These are phyloP conservation scores for Melanophora roralis DNA, from an alignment of 2,888 invertebrate genomes.

Conservation along the genomic window DNA sequence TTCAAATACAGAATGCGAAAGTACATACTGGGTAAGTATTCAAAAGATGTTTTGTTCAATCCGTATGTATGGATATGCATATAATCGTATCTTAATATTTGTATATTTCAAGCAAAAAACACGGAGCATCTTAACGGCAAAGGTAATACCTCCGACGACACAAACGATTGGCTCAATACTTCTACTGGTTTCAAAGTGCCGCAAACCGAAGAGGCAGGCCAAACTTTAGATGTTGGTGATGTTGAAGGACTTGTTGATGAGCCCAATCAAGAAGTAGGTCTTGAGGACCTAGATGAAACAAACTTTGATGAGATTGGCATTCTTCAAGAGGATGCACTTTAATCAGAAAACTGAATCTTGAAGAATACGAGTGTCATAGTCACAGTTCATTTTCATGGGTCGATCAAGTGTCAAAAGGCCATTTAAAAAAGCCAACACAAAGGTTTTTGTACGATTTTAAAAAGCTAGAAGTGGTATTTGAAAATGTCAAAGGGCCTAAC, in stretches of 20 bases:
- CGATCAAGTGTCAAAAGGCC: not conserved
- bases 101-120: no score
- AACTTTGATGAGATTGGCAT: not conserved
- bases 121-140: no score
- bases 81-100: no score
- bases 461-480: not conserved
- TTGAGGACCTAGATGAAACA: not conserved
- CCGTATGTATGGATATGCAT: no score
- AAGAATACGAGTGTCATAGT: not conserved
- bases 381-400: not conserved
- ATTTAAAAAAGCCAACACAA: not conserved
- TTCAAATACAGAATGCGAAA: conserved; percentile 18
- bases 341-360: not conserved
- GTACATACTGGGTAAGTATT: conserved; percentile 15
- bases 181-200: no score
- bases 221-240: no score
- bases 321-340: not conserved
- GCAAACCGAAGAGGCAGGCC: no score
- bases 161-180: no score
- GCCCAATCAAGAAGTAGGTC: not conserved
- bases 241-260: no score
- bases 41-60: no score
- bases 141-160: no score
- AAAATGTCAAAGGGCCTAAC: not conserved
- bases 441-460: not conserved